These are phyloP conservation scores for Orthonyx spaldingii DNA, from an alignment of 2,113 vertebrate genomes.

Conservation along the genomic window DNA sequence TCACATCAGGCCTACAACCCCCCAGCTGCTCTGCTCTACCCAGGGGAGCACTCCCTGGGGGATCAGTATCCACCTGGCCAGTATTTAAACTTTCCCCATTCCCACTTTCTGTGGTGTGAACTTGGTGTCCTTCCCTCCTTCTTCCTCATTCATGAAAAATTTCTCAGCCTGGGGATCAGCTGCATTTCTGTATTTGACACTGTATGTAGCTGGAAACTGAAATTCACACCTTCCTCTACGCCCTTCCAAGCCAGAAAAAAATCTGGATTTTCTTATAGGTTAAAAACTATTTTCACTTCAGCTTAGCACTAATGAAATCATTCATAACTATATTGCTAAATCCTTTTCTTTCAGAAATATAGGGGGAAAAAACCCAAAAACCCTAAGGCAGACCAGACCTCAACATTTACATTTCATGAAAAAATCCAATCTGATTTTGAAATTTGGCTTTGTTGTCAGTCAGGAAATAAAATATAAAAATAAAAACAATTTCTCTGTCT, in stretches of 20 bases:
- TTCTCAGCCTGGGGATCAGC: background rate
- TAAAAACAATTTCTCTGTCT: conserved; percentile 53
- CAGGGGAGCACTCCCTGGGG: background rate
- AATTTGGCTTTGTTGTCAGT: conserved; percentile 58
- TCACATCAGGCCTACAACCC: background rate
- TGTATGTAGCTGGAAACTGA: background rate
- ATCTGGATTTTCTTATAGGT: conserved; percentile 15
- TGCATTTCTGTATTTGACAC: conserved; percentile 1
- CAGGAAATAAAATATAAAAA: conserved; percentile 57
- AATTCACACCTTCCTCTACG: conserved; percentile 11
- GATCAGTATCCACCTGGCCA: accelerated
- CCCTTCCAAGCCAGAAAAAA: conserved; percentile 2
- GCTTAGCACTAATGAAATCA: conserved; percentile 39
- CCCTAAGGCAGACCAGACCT: conserved; percentile 66
- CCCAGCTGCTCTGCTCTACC: background rate
- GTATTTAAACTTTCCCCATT: background rate
- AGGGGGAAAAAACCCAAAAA: conserved; percentile 51
- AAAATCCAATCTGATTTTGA: conserved; percentile 57
- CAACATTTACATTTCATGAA: conserved; percentile 56
- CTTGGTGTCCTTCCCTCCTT: background rate
- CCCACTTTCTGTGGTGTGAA: background rate
- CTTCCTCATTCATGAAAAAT: background rate
- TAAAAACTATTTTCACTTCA: conserved; percentile 32
- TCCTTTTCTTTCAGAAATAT: conserved; percentile 46
- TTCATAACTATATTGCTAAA: conserved; percentile 21